A percentile compares a stretch with the other conserved stretches of the same genome.
phyloP scores from a whole-genome alignment of 2,888 invertebrate genomes.

The Gortyna flavago region DNA sequence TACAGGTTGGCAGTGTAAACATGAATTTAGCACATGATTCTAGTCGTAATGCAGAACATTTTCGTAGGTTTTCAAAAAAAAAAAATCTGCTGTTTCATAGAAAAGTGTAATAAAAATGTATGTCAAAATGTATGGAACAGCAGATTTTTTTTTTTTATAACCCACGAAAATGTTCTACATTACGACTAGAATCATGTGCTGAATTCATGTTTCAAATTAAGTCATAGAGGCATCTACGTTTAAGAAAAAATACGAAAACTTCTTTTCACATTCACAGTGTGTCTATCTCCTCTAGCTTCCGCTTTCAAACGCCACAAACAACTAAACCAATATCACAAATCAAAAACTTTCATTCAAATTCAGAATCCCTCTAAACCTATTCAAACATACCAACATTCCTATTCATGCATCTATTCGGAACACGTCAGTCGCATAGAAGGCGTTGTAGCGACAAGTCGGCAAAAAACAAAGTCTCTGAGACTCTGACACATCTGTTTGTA shows the following conservation, averaged over 20 bases:
- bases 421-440: constrained; percentile 18
- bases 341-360: constrained; percentile 30
- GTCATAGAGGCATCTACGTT: too few species aligned
- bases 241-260: background rate
- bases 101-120: too few species aligned
- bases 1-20: too few species aligned
- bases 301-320: constrained; percentile 4
- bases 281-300: background rate
- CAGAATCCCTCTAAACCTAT: constrained; percentile 22
- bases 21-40: too few species aligned
- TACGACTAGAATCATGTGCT: too few species aligned
- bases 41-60: too few species aligned
- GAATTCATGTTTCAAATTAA: too few species aligned
- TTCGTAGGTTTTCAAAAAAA: too few species aligned
- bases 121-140: too few species aligned
- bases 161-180: too few species aligned
- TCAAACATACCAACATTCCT: constrained; percentile 53
- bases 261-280: background rate
- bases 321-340: constrained; percentile 16
- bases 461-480: constrained; percentile 20
- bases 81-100: too few species aligned
- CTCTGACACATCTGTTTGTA: constrained; percentile 34
- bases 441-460: constrained; percentile 13
- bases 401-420: constrained; percentile 46
- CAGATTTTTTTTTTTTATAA: too few species aligned